A percentile compares a stretch with the other conserved stretches of the same genome.
These are phyloP conservation scores for Octopus sinensis DNA, from an alignment of 1,140 invertebrate genomes.

Conservation along the genomic window DNA sequence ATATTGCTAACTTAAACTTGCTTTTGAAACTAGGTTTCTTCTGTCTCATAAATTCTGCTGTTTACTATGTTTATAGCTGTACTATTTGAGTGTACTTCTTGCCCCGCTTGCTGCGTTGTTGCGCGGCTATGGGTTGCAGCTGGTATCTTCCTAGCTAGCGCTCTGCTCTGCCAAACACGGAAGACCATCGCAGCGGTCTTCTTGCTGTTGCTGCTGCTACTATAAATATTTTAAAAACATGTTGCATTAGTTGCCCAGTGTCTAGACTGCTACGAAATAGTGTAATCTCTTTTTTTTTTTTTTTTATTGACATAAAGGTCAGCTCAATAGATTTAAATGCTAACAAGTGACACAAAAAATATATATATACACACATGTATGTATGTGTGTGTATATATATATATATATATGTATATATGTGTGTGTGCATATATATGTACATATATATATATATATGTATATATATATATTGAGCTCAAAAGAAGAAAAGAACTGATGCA, in stretches of 20 bases:
- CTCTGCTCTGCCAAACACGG: background rate
- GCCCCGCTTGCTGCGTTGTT: conserved; percentile 4
- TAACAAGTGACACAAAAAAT: background rate
- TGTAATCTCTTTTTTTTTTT: background rate
- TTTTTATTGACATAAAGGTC: background rate
- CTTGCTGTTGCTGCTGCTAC: conserved; percentile 8
- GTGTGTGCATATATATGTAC: background rate
- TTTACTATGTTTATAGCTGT: conserved; percentile 1
- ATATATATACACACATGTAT: background rate
- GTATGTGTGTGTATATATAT: background rate
- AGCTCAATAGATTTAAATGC: background rate
- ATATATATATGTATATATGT: background rate
- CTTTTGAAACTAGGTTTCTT: conserved; percentile 1
- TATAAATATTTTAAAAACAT: background rate
- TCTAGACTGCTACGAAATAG: too few relatives aligned
- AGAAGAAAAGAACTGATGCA: background rate
- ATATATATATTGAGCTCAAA: background rate
- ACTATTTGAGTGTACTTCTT: conserved; percentile 6
- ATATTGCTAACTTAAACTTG: too few relatives aligned
- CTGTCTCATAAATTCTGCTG: background rate
- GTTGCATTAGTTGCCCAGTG: too few relatives aligned
- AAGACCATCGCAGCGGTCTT: conserved; percentile 2
- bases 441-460: background rate
- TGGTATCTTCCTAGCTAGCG: conserved; percentile 11
- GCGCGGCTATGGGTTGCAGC: conserved; percentile 9